Conservation (phyloP, 2,797 vertebrate genomes). For the Phataginus tetradactyla region DNA sequence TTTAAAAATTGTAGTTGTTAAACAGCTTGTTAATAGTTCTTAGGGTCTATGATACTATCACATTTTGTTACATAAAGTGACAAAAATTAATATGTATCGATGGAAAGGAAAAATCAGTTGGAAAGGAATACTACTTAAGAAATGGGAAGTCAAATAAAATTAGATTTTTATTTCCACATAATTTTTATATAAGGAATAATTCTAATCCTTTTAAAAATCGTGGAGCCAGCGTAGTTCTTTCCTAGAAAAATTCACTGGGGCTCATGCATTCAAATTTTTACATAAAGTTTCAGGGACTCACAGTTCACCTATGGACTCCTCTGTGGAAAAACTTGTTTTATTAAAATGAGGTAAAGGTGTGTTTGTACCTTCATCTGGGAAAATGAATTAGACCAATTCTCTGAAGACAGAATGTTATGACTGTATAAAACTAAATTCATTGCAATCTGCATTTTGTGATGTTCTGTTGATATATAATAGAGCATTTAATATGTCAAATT, state of each 20-base stretch:
- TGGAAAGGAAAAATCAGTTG: neutral
- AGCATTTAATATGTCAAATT: neutral
- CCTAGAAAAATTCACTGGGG: neutral
- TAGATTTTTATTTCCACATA: neutral
- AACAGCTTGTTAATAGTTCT: neutral
- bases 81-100: neutral
- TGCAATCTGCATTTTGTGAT: neutral
- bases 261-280: neutral
- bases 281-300: neutral
- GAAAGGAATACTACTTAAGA: neutral
- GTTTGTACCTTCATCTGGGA: neutral
- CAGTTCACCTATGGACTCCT: neutral
- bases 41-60: neutral
- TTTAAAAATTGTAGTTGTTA: neutral
- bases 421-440: neutral
- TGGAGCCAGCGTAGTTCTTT: neutral
- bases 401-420: neutral
- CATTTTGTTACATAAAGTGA: neutral
- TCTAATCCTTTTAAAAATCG: neutral
- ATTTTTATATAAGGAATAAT: neutral
- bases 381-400: neutral
- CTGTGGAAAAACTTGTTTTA: neutral
- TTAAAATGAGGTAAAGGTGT: neutral
- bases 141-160: neutral
- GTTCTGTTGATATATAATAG: neutral